These are phyloP conservation scores for Drosophila sturtevanti DNA, from an alignment of 1,140 invertebrate species.

Conservation along the genomic window DNA sequence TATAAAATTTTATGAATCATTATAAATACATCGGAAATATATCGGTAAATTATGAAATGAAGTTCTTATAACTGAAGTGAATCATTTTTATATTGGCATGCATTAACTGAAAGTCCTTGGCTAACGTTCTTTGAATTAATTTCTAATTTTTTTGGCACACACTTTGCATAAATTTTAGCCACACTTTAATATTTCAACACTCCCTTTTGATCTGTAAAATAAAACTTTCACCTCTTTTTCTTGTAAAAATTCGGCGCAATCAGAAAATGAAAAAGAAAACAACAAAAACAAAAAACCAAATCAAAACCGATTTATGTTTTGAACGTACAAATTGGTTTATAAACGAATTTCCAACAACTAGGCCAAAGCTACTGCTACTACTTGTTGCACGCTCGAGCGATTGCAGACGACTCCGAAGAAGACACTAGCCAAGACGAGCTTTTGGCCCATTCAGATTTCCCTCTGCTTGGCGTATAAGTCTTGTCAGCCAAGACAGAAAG, in stretches of 20 bases:
- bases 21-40: conserved; percentile 23
- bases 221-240: conserved; percentile 61
- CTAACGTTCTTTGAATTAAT: not conserved
- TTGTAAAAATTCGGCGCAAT: conserved; percentile 64
- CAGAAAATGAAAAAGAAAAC: conserved; percentile 18
- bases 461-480: conserved; percentile 20
- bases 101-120: not conserved
- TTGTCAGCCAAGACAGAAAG: conserved; percentile 10
- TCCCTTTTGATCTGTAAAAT: not conserved
- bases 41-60: too few relatives aligned
- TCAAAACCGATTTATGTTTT: conserved; percentile 41
- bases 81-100: too few relatives aligned
- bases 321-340: conserved; percentile 47
- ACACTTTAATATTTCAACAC: not conserved
- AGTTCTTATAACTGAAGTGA: not conserved
- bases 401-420: conserved; percentile 48
- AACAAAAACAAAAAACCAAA: not conserved
- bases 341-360: conserved; percentile 21
- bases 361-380: conserved; percentile 37
- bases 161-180: not conserved
- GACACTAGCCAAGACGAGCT: conserved; percentile 10
- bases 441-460: conserved; percentile 48
- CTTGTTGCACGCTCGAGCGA: conserved; percentile 76
- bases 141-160: not conserved
- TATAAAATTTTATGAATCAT: too few relatives aligned